These are phyloP conservation scores for Nomada hirtipes DNA, from an alignment of 2,888 invertebrate genomes.

Conservation along the genomic window DNA sequence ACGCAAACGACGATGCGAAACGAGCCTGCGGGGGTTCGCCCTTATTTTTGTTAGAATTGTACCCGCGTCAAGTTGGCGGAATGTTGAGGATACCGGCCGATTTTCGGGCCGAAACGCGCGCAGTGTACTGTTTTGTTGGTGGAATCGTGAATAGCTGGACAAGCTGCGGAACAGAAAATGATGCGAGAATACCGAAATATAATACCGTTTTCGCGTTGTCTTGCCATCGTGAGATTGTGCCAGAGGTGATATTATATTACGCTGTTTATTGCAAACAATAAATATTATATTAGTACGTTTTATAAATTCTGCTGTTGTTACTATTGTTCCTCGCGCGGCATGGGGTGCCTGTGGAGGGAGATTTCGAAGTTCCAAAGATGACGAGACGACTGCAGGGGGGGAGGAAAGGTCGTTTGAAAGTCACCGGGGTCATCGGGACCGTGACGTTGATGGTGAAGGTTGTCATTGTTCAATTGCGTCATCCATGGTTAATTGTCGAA, in stretches of 20 bases:
- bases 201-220: conserved; percentile 79
- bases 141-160: conserved; percentile 6
- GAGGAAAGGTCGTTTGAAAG: not conserved
- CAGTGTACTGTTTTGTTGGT: conserved; percentile 40
- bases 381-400: too few species aligned
- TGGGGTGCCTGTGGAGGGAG: too few species aligned
- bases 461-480: too few species aligned
- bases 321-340: not conserved
- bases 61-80: conserved; percentile 67
- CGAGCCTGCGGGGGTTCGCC: conserved; percentile 69
- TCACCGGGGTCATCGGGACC: not conserved
- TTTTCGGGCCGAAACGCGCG: conserved; percentile 2
- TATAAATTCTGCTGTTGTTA: conserved; percentile 75
- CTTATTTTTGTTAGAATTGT: conserved; percentile 74
- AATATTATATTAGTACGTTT: conserved; percentile 85
- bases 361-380: too few species aligned
- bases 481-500: too few species aligned
- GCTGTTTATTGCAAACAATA: conserved; percentile 84
- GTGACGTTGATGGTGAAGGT: too few species aligned
- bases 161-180: conserved; percentile 37
- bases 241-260: conserved; percentile 85
- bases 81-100: conserved; percentile 43
- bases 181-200: conserved; percentile 66
- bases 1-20: conserved; percentile 62
- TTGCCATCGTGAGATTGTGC: conserved; percentile 85